These are phyloP conservation scores for Guaruba guarouba DNA, from an alignment of 2,113 vertebrate genomes.

Conservation along the genomic window DNA sequence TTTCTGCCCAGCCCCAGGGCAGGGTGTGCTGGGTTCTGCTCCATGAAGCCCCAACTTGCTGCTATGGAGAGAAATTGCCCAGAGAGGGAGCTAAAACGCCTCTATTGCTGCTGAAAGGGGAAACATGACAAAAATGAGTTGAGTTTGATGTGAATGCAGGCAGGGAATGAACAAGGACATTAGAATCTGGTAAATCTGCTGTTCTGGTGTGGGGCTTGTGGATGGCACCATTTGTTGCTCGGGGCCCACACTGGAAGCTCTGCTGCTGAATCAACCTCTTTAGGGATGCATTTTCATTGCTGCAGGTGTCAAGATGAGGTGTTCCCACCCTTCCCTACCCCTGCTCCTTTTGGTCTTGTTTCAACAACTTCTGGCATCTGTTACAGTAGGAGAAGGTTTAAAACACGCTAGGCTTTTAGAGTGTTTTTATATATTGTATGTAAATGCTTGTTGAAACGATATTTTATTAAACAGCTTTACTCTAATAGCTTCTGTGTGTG, in stretches of 20 bases:
- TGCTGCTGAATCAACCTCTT: neutral
- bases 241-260: neutral
- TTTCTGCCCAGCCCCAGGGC: neutral
- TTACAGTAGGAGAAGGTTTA: neutral
- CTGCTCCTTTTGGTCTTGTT: neutral
- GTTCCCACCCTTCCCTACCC: neutral
- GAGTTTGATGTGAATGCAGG: neutral
- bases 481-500: neutral
- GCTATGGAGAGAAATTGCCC: neutral
- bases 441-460: constrained; percentile 64
- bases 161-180: neutral
- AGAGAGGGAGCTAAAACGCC: neutral
- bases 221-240: neutral
- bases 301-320: neutral
- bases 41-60: neutral
- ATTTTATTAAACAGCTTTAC: constrained; percentile 70
- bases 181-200: neutral
- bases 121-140: neutral
- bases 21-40: neutral
- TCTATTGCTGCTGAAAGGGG: neutral
- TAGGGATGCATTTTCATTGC: neutral
- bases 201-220: rapidly evolving
- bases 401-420: constrained; percentile 16
- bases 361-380: neutral
- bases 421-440: constrained; percentile 61